These are phyloP conservation scores for Polypedilum vanderplanki DNA, from an alignment of 1,140 invertebrate genomes.

Conservation along the genomic window DNA sequence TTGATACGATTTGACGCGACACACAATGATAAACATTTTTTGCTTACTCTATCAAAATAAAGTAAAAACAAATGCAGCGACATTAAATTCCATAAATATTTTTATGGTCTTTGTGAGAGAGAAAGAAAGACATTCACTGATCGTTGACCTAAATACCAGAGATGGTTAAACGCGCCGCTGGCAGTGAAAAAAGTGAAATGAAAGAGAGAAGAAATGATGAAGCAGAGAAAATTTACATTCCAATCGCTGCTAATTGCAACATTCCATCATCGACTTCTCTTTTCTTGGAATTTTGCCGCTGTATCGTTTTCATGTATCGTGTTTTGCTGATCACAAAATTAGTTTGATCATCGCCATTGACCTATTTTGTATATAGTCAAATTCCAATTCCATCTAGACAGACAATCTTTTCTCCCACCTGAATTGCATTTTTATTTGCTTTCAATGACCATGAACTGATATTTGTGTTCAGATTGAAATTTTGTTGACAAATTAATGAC, in stretches of 20 bases:
- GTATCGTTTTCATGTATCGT: background rate
- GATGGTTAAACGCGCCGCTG: background rate
- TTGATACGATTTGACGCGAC: too few relatives aligned
- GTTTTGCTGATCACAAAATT: background rate
- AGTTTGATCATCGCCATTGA: constrained; percentile 12
- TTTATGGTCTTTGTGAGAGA: background rate
- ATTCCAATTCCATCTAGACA: too few relatives aligned
- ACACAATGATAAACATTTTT: too few relatives aligned
- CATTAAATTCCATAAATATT: background rate
- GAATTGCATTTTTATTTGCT: too few relatives aligned
- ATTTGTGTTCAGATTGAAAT: background rate
- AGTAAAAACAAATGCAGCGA: constrained; percentile 7
- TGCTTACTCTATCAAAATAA: too few relatives aligned
- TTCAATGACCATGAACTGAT: too few relatives aligned
- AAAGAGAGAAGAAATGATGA: constrained; percentile 9
- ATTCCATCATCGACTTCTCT: constrained; percentile 17
- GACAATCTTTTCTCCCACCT: too few relatives aligned
- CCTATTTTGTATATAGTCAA: background rate
- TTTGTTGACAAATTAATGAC: background rate
- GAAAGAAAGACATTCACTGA: background rate
- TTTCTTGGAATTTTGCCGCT: background rate
- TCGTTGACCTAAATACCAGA: constrained; percentile 5
- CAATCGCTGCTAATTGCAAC: constrained; percentile 17
- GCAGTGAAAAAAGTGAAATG: background rate
- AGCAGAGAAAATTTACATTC: constrained; percentile 18